Percentiles rank a stretch among this genome's conserved stretches.
Evolutionary conservation across 2,888 invertebrate species (phyloP).

Genomic region (Arenicola marina): DNA sequence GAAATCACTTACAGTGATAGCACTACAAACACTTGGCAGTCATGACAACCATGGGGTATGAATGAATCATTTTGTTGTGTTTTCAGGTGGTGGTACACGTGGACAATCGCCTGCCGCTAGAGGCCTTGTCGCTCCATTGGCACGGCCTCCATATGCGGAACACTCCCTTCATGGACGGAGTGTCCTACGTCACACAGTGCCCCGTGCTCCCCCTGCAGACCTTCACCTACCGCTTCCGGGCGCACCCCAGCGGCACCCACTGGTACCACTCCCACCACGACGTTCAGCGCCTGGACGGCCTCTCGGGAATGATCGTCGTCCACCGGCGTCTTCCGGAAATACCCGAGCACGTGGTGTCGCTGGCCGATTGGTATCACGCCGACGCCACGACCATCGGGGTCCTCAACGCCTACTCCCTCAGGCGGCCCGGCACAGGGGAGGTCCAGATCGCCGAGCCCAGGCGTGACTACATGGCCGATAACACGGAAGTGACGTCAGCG

Average conservation of each 20-base stretch:
- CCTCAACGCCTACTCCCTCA: not conserved
- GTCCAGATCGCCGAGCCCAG: not conserved
- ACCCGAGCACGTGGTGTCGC: not conserved
- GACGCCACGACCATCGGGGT: not conserved
- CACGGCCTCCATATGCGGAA: conserved; percentile 45
- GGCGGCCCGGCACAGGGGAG: not conserved
- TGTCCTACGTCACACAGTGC: conserved; percentile 45
- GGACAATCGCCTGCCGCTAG: conserved; percentile 35
- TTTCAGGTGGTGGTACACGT: conserved; percentile 47
- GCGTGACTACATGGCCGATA: not conserved
- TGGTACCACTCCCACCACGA: conserved; percentile 46
- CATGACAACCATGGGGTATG: too few species aligned
- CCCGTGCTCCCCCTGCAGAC: conserved; percentile 44
- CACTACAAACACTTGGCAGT: too few species aligned
- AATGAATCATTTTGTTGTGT: too few species aligned
- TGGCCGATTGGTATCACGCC: not conserved
- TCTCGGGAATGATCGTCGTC: conserved; percentile 33
- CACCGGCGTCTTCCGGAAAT: not conserved
- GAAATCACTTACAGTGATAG: too few species aligned
- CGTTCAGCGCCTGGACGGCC: conserved; percentile 44
- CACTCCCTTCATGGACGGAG: conserved; percentile 46
- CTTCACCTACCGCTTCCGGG: conserved; percentile 45
- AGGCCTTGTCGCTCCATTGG: conserved; percentile 46
- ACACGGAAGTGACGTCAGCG: not conserved
- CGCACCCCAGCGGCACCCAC: conserved; percentile 40